phyloP scores from a whole-genome alignment of 2,797 vertebrate species.

The Oreochromis mossambicus region DNA sequence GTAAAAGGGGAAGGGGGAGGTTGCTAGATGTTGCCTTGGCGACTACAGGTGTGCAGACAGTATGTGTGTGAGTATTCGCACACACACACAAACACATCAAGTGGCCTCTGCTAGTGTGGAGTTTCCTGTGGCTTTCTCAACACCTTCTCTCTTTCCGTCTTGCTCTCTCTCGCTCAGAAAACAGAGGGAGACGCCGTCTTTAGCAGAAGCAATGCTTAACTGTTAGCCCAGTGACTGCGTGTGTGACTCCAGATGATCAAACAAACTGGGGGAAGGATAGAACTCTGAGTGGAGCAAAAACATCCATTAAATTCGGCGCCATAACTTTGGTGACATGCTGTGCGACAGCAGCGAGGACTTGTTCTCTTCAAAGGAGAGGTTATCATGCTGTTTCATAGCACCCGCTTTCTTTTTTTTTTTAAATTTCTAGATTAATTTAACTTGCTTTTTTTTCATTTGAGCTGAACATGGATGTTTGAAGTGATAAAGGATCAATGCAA shows the following conservation, averaged over 20 bases:
- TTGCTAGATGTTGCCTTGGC: conserved; percentile 53
- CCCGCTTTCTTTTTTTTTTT: conserved; percentile 9
- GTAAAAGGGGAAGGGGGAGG: neutral
- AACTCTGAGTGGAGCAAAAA: conserved; percentile 15
- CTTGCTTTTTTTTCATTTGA: conserved; percentile 4
- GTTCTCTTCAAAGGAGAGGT: conserved; percentile 38
- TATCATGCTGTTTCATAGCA: conserved; percentile 1
- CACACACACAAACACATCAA: neutral
- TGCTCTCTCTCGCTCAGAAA: neutral
- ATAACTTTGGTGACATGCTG: conserved; percentile 24
- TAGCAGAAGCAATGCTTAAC: conserved; percentile 12
- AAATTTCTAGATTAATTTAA: conserved; percentile 25
- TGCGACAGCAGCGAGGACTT: conserved; percentile 4
- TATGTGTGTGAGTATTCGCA: neutral
- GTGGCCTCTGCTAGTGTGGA: neutral
- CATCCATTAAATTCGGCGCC: conserved; percentile 18
- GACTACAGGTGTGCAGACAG: conserved; percentile 52
- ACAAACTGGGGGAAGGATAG: conserved; percentile 8
- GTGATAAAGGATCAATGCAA: conserved; percentile 39
- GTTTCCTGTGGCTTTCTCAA: conserved; percentile 26
- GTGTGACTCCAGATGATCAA: conserved; percentile 31
- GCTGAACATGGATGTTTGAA: conserved; percentile 22
- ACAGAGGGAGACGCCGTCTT: conserved; percentile 29
- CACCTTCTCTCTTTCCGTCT: neutral
- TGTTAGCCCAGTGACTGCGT: conserved; percentile 5